Percentiles rank a stretch among this genome's conserved stretches.
These are phyloP conservation scores for Cydia splendana DNA, from an alignment of 1,140 invertebrate species.

Conservation along the genomic window DNA sequence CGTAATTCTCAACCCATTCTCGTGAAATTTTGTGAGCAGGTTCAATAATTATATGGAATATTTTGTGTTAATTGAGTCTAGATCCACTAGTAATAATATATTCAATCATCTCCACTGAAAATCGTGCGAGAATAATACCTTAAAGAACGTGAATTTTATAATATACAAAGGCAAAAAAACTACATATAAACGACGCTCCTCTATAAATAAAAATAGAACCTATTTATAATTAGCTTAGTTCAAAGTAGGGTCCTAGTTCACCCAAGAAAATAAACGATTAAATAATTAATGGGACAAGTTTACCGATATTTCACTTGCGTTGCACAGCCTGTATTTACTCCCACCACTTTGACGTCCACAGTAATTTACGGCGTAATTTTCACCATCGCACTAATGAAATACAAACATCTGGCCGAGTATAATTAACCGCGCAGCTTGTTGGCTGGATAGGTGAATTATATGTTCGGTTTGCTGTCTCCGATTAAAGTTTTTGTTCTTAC, in stretches of 20 bases:
- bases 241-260: not conserved
- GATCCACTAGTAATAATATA: no score
- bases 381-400: constrained; percentile 10
- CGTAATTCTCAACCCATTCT: no score
- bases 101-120: no score
- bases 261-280: not conserved
- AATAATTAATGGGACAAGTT: constrained; percentile 9
- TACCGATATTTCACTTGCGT: not conserved
- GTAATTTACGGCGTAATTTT: constrained; percentile 13
- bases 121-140: no score
- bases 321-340: constrained; percentile 10
- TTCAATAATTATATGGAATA: no score
- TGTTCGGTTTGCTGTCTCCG: no score
- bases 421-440: not conserved
- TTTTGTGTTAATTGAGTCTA: no score
- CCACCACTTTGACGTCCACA: not conserved
- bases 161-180: no score
- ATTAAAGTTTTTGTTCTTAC: no score
- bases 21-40: no score
- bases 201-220: not conserved
- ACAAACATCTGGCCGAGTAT: not conserved
- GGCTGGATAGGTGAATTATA: no score
- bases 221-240: not conserved
- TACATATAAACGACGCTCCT: not conserved
- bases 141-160: no score